These are phyloP conservation scores for Acrossocheilus wenchowensis DNA, from an alignment of 2,797 vertebrate genomes.

Conservation along the genomic window DNA sequence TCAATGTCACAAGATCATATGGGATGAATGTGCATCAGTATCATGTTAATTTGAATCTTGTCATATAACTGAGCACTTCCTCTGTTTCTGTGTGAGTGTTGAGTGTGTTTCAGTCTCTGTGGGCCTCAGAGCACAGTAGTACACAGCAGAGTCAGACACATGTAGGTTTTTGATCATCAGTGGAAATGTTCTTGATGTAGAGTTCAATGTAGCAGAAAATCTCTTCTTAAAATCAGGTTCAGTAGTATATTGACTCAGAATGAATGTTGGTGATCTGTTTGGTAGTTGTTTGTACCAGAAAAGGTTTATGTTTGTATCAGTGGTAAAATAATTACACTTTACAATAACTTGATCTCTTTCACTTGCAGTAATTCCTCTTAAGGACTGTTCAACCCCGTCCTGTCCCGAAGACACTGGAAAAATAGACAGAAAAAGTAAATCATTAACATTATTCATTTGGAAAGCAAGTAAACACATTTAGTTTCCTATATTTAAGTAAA, in stretches of 20 bases:
- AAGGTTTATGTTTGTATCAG: background rate
- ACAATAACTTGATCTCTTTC: background rate
- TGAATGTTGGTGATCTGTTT: slow-evolving; percentile 19
- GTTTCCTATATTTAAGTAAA: background rate
- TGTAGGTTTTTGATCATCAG: background rate
- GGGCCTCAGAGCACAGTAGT: background rate
- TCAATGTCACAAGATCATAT: no score
- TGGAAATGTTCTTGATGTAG: background rate
- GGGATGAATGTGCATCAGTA: background rate
- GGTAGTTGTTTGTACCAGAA: slow-evolving; percentile 2
- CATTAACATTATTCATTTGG: background rate
- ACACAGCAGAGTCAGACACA: background rate
- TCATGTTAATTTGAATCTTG: background rate
- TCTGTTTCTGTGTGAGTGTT: background rate
- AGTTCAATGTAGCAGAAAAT: slow-evolving; percentile 8
- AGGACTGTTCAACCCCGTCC: background rate
- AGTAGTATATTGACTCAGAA: background rate
- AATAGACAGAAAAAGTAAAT: no score
- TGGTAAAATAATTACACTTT: background rate
- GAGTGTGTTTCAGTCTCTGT: no score
- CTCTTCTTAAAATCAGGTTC: background rate
- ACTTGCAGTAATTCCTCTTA: background rate
- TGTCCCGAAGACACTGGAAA: background rate
- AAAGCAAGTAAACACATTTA: background rate
- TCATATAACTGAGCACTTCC: background rate